phyloP scores from a whole-genome alignment of 2,113 vertebrate species.

The Apteryx owenii region DNA sequence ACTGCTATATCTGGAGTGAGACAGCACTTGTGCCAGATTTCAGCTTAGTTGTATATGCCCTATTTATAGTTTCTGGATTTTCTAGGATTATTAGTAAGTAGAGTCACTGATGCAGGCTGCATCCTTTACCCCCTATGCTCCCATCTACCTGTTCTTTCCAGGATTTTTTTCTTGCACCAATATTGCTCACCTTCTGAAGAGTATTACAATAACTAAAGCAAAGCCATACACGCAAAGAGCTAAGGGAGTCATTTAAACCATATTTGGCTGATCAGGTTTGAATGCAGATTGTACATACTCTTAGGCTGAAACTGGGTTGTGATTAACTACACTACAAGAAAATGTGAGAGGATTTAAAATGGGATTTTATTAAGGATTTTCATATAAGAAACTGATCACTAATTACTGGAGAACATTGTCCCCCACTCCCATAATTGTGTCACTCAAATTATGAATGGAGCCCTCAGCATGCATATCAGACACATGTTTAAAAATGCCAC shows the following conservation, averaged over 20 bases:
- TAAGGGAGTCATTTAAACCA: neutral
- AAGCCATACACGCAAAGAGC: neutral
- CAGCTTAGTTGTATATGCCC: neutral
- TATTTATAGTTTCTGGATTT: neutral
- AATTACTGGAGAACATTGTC: neutral
- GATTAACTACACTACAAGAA: neutral
- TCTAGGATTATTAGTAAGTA: neutral
- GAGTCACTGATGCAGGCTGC: neutral
- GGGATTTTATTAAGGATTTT: neutral
- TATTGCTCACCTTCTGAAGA: neutral
- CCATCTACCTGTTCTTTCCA: neutral
- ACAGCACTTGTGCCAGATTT: neutral
- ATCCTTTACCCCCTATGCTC: neutral
- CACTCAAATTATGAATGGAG: neutral
- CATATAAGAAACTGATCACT: neutral
- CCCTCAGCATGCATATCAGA: neutral
- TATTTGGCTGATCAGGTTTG: neutral
- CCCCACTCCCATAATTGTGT: neutral
- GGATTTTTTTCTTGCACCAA: neutral
- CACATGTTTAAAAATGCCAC: neutral
- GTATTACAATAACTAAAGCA: neutral
- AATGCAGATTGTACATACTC: neutral
- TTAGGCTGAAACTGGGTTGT: neutral
- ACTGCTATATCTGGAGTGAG: neutral
- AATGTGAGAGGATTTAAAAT: neutral